Conservation (phyloP, 2,113 vertebrate species). For the Psilopogon haemacephalus region DNA sequence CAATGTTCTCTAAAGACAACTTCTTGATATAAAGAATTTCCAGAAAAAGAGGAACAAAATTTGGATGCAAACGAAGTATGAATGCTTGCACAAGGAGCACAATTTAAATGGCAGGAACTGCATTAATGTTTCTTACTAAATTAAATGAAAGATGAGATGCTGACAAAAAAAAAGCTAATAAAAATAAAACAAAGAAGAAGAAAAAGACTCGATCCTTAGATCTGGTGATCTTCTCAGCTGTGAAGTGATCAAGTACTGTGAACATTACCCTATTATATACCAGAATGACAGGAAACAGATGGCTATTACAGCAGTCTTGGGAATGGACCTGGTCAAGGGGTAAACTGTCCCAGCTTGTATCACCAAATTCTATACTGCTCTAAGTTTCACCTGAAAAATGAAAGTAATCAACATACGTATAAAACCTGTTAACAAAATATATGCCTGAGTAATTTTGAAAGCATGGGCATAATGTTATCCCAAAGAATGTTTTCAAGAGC, state of each 20-base stretch:
- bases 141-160: neutral
- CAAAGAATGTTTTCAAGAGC: neutral
- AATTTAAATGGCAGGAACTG: conserved; percentile 1
- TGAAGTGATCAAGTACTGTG: neutral
- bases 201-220: fast-evolving
- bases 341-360: neutral
- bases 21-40: neutral
- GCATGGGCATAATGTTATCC: neutral
- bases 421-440: neutral
- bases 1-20: neutral
- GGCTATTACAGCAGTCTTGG: neutral
- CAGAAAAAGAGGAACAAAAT: neutral
- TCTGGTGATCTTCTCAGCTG: neutral
- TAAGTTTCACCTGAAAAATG: neutral
- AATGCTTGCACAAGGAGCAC: neutral
- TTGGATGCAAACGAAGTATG: neutral
- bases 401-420: neutral
- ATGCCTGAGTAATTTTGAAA: neutral
- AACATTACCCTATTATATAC: neutral
- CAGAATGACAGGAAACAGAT: neutral
- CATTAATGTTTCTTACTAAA: neutral
- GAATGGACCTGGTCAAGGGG: neutral
- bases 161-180: neutral
- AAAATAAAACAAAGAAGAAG: neutral
- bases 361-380: neutral